These are phyloP conservation scores for Theropithecus gelada DNA, from an alignment of 2,113 vertebrate genomes.

Conservation along the genomic window DNA sequence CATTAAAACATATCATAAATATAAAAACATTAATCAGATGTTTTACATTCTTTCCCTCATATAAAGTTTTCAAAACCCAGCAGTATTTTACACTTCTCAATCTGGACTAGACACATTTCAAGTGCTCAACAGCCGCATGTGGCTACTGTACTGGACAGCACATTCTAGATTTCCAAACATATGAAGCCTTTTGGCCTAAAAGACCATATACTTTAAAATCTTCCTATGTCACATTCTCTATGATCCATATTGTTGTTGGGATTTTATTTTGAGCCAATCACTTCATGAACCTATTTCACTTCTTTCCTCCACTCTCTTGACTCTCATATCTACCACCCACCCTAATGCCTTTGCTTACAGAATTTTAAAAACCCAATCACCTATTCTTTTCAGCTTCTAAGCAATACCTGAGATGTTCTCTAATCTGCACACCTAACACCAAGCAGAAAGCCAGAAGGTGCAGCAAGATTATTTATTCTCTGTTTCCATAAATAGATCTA, in stretches of 20 bases:
- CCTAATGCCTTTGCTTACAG: not conserved
- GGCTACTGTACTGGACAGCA: not conserved
- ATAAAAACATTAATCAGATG: not conserved
- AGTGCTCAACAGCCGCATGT: not conserved
- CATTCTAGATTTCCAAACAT: not conserved
- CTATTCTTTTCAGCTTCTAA: not conserved
- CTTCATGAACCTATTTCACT: not conserved
- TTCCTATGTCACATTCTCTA: not conserved
- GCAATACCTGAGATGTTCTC: not conserved
- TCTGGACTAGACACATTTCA: not conserved
- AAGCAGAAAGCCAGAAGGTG: slow-evolving; percentile 22
- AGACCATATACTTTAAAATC: not conserved
- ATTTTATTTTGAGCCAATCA: not conserved
- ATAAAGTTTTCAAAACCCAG: not conserved
- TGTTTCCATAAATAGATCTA: slow-evolving; percentile 41
- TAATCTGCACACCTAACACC: not conserved
- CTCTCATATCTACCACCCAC: not conserved
- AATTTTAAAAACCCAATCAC: not conserved
- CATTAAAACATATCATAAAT: not conserved
- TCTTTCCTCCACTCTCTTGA: not conserved
- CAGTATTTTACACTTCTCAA: not conserved
- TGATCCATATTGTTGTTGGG: not conserved
- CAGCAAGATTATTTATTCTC: not conserved
- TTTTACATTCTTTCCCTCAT: not conserved
- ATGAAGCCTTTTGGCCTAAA: not conserved